These are phyloP conservation scores for Manacus vitellinus DNA, from an alignment of 2,113 vertebrate species.

Conservation along the genomic window DNA sequence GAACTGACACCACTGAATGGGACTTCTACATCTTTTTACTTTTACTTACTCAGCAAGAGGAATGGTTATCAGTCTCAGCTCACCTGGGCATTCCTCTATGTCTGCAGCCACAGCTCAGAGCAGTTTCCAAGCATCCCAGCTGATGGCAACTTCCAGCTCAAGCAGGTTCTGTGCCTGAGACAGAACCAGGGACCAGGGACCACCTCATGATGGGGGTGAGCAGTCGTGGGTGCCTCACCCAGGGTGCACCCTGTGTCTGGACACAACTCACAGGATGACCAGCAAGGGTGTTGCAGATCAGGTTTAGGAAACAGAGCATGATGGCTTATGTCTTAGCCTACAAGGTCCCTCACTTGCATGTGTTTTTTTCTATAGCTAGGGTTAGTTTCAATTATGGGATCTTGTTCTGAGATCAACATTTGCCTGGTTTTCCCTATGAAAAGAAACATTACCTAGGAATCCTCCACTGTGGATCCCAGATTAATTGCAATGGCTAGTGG, in stretches of 20 bases:
- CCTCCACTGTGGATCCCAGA: background rate
- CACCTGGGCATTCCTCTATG: accelerated
- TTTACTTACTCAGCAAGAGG: background rate
- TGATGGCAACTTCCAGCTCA: accelerated
- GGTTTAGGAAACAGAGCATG: background rate
- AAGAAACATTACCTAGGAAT: background rate
- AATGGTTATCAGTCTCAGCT: background rate
- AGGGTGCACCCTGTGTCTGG: too few relatives aligned
- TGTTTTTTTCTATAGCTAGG: background rate
- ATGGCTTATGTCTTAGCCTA: background rate
- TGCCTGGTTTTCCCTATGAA: background rate
- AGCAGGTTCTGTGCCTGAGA: background rate
- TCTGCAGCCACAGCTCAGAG: background rate
- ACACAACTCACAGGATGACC: background rate
- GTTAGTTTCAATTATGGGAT: background rate
- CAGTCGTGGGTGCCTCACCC: background rate
- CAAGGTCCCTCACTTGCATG: too few relatives aligned
- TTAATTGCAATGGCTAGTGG: background rate
- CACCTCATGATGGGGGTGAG: background rate
- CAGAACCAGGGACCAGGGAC: background rate
- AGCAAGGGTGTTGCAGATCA: background rate
- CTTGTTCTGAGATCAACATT: background rate
- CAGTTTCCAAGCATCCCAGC: background rate
- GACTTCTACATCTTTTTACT: background rate
- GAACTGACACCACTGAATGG: background rate